Percentiles rank a stretch among this genome's conserved stretches.
Conservation (phyloP, 2,888 invertebrate genomes). For the Keiferia lycopersicella region DNA sequence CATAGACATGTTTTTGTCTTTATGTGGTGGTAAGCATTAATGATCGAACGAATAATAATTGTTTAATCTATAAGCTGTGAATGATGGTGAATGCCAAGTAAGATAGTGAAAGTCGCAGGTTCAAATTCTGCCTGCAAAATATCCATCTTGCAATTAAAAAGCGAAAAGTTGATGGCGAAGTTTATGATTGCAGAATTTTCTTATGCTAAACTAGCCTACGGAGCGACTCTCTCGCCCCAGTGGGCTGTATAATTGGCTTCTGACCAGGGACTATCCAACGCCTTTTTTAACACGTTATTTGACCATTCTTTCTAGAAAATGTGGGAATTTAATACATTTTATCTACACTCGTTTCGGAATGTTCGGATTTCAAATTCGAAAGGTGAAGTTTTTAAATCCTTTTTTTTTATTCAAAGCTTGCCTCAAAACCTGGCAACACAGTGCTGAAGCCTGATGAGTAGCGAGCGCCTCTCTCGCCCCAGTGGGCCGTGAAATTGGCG, state of each 20-base stretch:
- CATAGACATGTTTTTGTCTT: no score
- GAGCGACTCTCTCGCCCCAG: conserved; percentile 27
- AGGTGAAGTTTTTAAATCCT: no score
- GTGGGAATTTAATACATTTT: neutral
- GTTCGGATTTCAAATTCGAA: no score
- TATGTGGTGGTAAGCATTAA: no score
- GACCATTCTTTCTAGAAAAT: neutral
- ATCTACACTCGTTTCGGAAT: no score
- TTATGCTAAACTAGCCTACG: no score
- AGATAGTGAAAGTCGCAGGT: neutral
- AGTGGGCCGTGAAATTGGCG: conserved; percentile 30
- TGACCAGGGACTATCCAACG: conserved; percentile 17
- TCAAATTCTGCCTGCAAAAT: neutral
- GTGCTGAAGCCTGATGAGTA: neutral
- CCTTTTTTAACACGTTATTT: no score
- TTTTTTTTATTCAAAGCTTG: neutral
- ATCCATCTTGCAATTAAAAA: neutral
- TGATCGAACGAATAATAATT: no score
- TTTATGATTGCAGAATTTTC: no score
- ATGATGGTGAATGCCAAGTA: no score
- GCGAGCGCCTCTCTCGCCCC: conserved; percentile 29
- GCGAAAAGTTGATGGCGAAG: no score
- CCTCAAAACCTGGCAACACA: neutral
- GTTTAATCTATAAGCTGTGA: no score
- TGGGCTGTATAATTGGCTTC: conserved; percentile 29